Evolutionary conservation across 2,113 vertebrate species (phyloP).

Genomic region (Brachirus orientalis): DNA sequence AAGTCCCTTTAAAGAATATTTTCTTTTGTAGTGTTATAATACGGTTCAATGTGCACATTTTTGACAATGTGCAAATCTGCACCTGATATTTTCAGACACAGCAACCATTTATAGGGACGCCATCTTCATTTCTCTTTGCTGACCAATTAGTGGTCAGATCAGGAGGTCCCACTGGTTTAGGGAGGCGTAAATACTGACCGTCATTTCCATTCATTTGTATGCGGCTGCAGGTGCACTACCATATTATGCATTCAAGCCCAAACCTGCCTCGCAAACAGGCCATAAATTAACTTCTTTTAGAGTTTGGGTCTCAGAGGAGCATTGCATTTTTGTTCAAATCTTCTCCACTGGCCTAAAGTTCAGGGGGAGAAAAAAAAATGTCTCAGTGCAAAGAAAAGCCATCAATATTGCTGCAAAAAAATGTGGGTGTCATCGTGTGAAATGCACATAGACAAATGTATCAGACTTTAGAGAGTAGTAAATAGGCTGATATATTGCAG

Average conservation of each 20-base stretch:
- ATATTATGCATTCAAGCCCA: conserved; percentile 81
- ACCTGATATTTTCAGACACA: conserved; percentile 42
- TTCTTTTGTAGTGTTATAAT: background rate
- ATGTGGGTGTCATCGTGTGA: conserved; percentile 44
- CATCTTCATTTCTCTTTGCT: conserved; percentile 59
- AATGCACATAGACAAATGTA: conserved; percentile 70
- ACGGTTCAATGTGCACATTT: background rate
- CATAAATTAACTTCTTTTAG: conserved; percentile 84
- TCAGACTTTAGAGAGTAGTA: conserved; percentile 71
- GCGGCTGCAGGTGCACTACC: conserved; percentile 79
- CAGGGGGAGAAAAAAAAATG: conserved; percentile 13
- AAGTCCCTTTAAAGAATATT: background rate
- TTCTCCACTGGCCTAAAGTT: conserved; percentile 53
- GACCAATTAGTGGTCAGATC: conserved; percentile 77
- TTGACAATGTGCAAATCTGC: conserved; percentile 20
- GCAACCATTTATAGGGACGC: conserved; percentile 37
- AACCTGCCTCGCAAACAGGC: conserved; percentile 80
- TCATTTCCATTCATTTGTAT: conserved; percentile 82
- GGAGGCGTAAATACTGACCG: conserved; percentile 71
- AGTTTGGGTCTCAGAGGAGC: conserved; percentile 68
- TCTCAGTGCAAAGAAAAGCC: conserved; percentile 36
- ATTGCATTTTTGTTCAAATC: conserved; percentile 72
- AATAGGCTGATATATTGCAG: conserved; percentile 69
- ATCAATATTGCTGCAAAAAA: conserved; percentile 48
- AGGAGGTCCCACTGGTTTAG: conserved; percentile 68